A percentile compares a stretch with the other conserved stretches of the same genome.
Evolutionary conservation across 2,888 invertebrate species (phyloP).

Genomic region (Limnephilus rhombicus): DNA sequence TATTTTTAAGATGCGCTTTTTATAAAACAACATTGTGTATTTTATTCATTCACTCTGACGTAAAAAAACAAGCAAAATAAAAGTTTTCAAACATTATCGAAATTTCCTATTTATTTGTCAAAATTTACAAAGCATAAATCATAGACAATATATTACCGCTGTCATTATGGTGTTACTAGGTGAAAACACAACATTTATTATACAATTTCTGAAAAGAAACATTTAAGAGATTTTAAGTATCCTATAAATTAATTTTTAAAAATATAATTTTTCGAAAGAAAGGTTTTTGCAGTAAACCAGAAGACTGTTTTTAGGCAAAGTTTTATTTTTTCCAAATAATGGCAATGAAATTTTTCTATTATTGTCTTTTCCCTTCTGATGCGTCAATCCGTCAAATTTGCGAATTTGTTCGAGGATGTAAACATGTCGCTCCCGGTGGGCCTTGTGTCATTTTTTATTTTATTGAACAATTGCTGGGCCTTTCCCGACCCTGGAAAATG

Average conservation of each 20-base stretch:
- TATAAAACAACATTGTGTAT: not conserved
- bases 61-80: slow-evolving; percentile 15
- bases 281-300: too few species aligned
- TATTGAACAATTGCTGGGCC: slow-evolving; percentile 67
- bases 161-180: slow-evolving; percentile 35
- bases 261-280: too few species aligned
- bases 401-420: slow-evolving; percentile 56
- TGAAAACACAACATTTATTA: not conserved
- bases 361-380: not conserved
- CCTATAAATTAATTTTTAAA: not conserved
- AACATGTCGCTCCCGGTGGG: slow-evolving; percentile 56
- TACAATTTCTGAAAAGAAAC: not conserved
- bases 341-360: slow-evolving; percentile 5
- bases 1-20: not conserved
- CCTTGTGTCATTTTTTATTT: slow-evolving; percentile 50
- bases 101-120: slow-evolving; percentile 22
- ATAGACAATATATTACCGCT: slow-evolving; percentile 36
- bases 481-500: slow-evolving; percentile 83
- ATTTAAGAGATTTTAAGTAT: not conserved
- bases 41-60: slow-evolving; percentile 26
- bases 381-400: slow-evolving; percentile 45
- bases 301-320: not conserved
- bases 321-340: not conserved
- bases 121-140: slow-evolving; percentile 23
- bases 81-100: slow-evolving; percentile 36